Evolutionary conservation across 2,888 invertebrate genomes (phyloP).

Genomic region (Meloe dianella): DNA sequence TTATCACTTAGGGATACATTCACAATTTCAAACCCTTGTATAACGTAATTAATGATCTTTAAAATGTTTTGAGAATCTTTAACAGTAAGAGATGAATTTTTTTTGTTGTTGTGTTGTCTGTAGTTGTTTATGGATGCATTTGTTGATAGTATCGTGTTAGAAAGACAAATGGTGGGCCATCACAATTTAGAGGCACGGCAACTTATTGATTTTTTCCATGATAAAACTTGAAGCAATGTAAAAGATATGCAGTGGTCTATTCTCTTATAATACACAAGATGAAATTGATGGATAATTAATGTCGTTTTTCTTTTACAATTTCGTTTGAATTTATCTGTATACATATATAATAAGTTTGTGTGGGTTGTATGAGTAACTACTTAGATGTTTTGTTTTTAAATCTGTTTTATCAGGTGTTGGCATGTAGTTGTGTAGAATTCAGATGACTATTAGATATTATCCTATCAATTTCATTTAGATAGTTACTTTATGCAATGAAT

Average conservation of each 20-base stretch:
- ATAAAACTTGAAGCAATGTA: slow-evolving; percentile 41
- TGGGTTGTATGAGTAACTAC: neutral
- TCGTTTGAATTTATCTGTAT: slow-evolving; percentile 33
- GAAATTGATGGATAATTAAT: slow-evolving; percentile 45
- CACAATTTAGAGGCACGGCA: slow-evolving; percentile 50
- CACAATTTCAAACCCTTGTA: slow-evolving; percentile 40
- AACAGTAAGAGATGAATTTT: slow-evolving; percentile 40
- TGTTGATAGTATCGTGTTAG: slow-evolving; percentile 41
- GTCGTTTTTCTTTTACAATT: slow-evolving; percentile 39
- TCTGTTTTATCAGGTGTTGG: slow-evolving; percentile 24
- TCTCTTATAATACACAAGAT: slow-evolving; percentile 25
- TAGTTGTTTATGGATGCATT: neutral
- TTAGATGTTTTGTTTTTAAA: slow-evolving; percentile 27
- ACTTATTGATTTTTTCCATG: slow-evolving; percentile 50
- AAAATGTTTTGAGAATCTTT: slow-evolving; percentile 42
- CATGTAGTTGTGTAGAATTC: neutral
- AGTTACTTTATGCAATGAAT: neutral
- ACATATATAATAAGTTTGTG: slow-evolving; percentile 7
- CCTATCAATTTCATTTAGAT: neutral
- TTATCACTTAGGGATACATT: slow-evolving; percentile 24
- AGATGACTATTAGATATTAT: neutral
- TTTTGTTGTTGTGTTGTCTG: slow-evolving; percentile 5
- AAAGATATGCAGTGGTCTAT: neutral
- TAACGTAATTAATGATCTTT: slow-evolving; percentile 46
- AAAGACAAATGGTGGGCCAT: slow-evolving; percentile 53